Conservation (phyloP, 2,888 invertebrate genomes). For the Phoronis australis region DNA sequence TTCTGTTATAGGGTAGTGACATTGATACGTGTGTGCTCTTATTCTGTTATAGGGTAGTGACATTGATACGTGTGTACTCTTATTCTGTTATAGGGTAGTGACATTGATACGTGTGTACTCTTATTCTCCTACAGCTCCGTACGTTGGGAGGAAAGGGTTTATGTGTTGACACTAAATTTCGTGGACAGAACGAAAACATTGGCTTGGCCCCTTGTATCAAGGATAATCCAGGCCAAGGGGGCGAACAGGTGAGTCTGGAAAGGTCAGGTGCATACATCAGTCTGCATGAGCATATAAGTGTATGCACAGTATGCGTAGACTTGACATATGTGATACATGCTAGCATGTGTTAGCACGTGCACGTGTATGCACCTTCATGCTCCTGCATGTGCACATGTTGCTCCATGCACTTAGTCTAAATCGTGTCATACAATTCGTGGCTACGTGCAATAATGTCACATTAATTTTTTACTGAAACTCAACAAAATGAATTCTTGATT, state of each 20-base stretch:
- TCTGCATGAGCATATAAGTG: too few species aligned
- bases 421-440: not conserved
- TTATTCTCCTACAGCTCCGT: slow-evolving; percentile 58
- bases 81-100: too few species aligned
- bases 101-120: too few species aligned
- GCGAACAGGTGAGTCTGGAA: slow-evolving; percentile 59
- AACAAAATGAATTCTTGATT: too few species aligned
- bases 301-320: too few species aligned
- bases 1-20: too few species aligned
- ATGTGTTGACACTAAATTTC: slow-evolving; percentile 66
- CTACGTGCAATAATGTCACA: not conserved
- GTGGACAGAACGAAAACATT: slow-evolving; percentile 52
- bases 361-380: slow-evolving; percentile 5
- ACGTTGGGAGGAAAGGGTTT: slow-evolving; percentile 60
- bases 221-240: slow-evolving; percentile 55
- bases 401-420: not conserved
- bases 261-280: too few species aligned
- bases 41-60: too few species aligned
- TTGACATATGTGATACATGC: too few species aligned
- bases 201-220: slow-evolving; percentile 59
- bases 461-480: not conserved
- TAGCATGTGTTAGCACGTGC: too few species aligned
- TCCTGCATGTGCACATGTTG: not conserved
- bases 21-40: too few species aligned
- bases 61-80: too few species aligned